Percentiles rank a stretch among this genome's conserved stretches.
phyloP scores from a whole-genome alignment of 1,140 invertebrate genomes.

The Aphelenchoides fujianensis region DNA sequence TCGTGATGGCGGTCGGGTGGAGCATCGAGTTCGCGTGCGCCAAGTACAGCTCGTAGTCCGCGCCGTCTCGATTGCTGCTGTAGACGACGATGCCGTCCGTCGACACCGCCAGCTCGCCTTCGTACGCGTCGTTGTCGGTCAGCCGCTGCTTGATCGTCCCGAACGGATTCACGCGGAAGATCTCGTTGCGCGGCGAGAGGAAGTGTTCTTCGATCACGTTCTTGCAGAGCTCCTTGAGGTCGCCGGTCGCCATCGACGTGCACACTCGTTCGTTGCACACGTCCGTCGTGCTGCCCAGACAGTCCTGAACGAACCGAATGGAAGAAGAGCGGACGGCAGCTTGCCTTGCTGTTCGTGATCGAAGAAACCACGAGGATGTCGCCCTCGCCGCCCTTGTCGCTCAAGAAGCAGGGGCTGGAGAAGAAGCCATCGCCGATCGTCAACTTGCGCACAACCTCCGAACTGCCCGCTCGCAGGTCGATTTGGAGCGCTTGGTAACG shows the following conservation, averaged over 20 bases:
- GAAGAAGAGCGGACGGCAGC: background rate
- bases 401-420: background rate
- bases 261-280: no score
- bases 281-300: background rate
- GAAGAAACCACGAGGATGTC: background rate
- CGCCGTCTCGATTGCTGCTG: background rate
- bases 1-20: background rate
- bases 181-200: background rate
- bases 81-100: background rate
- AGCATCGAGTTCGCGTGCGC: background rate
- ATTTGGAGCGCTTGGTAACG: background rate
- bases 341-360: background rate
- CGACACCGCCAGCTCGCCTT: background rate
- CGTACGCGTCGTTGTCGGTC: background rate
- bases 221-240: background rate
- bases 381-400: background rate
- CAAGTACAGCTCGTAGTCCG: slow-evolving; percentile 5
- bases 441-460: background rate
- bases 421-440: background rate
- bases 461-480: background rate
- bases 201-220: background rate
- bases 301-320: background rate
- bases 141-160: background rate
- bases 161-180: background rate
- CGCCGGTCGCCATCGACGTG: no score